phyloP scores from a whole-genome alignment of 2,113 vertebrate genomes.

The Steatornis caripensis region DNA sequence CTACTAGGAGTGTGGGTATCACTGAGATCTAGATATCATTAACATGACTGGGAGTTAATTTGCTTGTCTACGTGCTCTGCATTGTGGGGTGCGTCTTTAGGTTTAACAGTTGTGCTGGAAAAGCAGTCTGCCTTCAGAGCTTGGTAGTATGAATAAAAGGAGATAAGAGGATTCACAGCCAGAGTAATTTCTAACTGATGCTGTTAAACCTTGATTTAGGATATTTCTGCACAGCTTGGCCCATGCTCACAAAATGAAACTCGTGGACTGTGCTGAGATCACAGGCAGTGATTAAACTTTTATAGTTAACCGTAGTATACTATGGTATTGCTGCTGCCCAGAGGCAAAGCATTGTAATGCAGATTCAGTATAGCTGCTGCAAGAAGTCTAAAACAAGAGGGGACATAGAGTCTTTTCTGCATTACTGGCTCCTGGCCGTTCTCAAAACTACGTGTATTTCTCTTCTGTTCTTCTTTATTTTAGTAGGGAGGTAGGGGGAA shows the following conservation, averaged over 20 bases:
- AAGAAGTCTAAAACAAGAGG: slow-evolving; percentile 21
- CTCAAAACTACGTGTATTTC: neutral
- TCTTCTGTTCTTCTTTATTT: neutral
- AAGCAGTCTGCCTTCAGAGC: neutral
- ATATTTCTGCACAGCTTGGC: slow-evolving; percentile 15
- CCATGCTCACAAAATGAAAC: slow-evolving; percentile 34
- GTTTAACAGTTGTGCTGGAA: neutral
- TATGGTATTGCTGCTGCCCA: slow-evolving; percentile 40
- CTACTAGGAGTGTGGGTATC: slow-evolving; percentile 21
- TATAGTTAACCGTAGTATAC: neutral
- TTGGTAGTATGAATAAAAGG: slow-evolving; percentile 13
- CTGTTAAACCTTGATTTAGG: slow-evolving; percentile 45
- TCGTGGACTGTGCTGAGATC: slow-evolving; percentile 29
- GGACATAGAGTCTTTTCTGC: neutral
- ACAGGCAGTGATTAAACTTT: slow-evolving; percentile 42
- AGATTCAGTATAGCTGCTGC: slow-evolving; percentile 33
- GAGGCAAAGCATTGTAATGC: slow-evolving; percentile 50
- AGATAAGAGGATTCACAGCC: slow-evolving; percentile 43
- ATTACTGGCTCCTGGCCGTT: neutral
- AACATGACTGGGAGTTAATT: slow-evolving; percentile 36
- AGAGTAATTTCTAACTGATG: slow-evolving; percentile 45
- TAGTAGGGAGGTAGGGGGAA: neutral
- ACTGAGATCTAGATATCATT: slow-evolving; percentile 25
- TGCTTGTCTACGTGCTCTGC: slow-evolving; percentile 34
- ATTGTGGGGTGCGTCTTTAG: slow-evolving; percentile 24